Evolutionary conservation across 2,888 invertebrate species (phyloP), one percentile per base, ranked within the genome.

Genomic region (Aphodius granarius): DNA sequence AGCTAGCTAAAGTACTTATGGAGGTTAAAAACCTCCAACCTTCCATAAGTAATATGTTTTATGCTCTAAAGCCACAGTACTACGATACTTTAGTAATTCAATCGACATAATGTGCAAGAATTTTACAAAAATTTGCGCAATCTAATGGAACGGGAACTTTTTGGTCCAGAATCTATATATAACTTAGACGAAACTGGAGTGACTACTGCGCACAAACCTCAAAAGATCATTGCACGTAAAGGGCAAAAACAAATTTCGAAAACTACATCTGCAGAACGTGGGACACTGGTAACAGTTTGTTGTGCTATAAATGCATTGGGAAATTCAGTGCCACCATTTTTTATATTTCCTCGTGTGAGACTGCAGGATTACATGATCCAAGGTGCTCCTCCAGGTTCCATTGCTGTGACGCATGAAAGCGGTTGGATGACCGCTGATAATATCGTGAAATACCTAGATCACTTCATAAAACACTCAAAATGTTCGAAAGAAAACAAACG

Each of bases 291-390:
- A 0, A 83, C 83, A 5, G 66, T 83, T 13, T 75, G 78, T 20
- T 21, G 79, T 16, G 80, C 81, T n/a, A 80, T 83, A 9, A 80
- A 78, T 74, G 83, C 83, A 19, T 18, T 77, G 19, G 83, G 84
- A 9, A 81, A 81, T 76, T 63, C 63, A 4, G 78, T 84, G 74
- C 84, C 84, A n/a, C 84, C 84, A 6, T 76, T 82, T 6, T 82
- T 84, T 22, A 73, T 84, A 43, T 84, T 83, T 77, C 83, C 85
- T 4, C 77, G 81, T 16, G 76, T 79, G 16, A 73, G 78, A 19
- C 82, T 76, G 71, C 63, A 78, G n/a, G 79, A 79, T 63, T 76
- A 78, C 66, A 78, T 81, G 23, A 17, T 81, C 17, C 22, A 70
- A n/a, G 74, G 78, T 74, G 80, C 77, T 16, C 79, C 78, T 22